A percentile compares a stretch with the other conserved stretches of the same genome.
phyloP scores from a whole-genome alignment of 2,888 invertebrate species.

The Acronicta psi region DNA sequence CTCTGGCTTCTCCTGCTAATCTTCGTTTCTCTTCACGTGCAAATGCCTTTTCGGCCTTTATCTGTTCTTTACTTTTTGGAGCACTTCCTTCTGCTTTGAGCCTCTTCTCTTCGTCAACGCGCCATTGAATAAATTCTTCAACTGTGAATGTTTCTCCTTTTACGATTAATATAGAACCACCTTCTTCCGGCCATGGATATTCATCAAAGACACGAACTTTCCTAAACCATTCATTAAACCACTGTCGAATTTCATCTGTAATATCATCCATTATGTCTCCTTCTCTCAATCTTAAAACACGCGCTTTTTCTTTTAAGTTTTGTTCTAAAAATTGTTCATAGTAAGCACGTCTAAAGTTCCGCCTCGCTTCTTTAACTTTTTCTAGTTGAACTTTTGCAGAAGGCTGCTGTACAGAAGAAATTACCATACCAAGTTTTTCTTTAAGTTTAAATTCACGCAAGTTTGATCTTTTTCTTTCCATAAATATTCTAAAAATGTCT shows the following conservation, averaged over 20 bases:
- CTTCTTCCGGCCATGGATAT: conserved; percentile 92
- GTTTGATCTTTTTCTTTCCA: conserved; percentile 76
- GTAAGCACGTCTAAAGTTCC: conserved; percentile 80
- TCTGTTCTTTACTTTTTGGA: conserved; percentile 80
- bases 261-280: conserved; percentile 92
- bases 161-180: conserved; percentile 90
- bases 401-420: conserved; percentile 82
- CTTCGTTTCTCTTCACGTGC: conserved; percentile 80
- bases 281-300: conserved; percentile 83
- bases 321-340: conserved; percentile 81
- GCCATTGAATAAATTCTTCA: conserved; percentile 88
- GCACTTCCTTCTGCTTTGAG: conserved; percentile 74
- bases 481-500: conserved; percentile 78
- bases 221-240: conserved; percentile 92
- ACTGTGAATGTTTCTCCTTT: conserved; percentile 89
- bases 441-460: conserved; percentile 78
- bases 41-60: conserved; percentile 80
- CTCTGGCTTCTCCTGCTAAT: conserved; percentile 70
- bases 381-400: conserved; percentile 83
- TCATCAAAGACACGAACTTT: conserved; percentile 90
- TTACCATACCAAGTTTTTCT: conserved; percentile 88
- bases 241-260: conserved; percentile 92
- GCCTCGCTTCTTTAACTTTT: conserved; percentile 80
- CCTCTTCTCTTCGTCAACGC: conserved; percentile 71
- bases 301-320: conserved; percentile 84